Conservation (phyloP, 2,113 vertebrate species). For the Calidris pugnax region DNA sequence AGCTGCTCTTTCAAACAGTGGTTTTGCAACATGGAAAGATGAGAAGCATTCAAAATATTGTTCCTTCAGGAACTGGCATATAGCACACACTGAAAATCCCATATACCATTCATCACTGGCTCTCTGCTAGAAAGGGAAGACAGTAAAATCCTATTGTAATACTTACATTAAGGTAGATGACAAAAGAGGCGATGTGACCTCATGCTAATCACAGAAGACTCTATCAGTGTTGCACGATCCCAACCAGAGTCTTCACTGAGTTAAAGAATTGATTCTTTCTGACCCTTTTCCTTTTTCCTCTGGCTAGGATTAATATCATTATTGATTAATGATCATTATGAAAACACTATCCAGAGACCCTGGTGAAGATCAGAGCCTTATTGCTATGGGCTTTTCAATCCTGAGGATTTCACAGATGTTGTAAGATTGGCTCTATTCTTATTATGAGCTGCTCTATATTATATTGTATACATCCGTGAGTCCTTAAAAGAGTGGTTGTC, state of each 20-base stretch:
- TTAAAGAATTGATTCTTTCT: constrained; percentile 6
- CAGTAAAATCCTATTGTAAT: not conserved
- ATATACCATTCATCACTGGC: not conserved
- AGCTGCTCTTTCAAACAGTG: not conserved
- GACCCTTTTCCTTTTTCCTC: not conserved
- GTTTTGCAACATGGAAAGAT: not conserved
- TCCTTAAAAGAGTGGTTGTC: not conserved
- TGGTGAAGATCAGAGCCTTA: not conserved
- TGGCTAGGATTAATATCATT: not conserved
- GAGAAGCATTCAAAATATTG: not conserved
- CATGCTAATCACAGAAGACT: not conserved
- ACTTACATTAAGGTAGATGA: not conserved
- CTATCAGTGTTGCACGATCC: not conserved
- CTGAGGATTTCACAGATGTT: not conserved
- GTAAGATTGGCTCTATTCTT: not conserved
- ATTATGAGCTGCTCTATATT: not conserved
- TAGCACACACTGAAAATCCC: not conserved
- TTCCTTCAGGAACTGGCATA: not conserved
- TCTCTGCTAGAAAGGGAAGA: not conserved
- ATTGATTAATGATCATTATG: not conserved
- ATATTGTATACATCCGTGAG: not conserved
- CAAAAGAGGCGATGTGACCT: not conserved
- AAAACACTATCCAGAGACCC: not conserved
- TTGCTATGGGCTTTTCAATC: not conserved
- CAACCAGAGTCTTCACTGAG: not conserved